phyloP scores from a whole-genome alignment of 2,888 invertebrate species.

The Ecdyonurus torrentis region DNA sequence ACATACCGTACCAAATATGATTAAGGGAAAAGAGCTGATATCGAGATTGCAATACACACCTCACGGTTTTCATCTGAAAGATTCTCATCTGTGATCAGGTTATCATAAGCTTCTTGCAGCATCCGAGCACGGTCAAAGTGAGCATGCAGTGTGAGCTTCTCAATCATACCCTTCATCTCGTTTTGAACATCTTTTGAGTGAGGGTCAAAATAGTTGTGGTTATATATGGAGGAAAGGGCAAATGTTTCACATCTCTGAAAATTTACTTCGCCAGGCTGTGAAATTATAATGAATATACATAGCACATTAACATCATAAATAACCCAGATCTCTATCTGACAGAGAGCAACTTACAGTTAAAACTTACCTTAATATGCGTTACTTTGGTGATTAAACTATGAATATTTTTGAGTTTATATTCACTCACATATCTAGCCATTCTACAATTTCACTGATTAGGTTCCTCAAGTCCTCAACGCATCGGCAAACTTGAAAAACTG shows the following conservation, averaged over 20 bases:
- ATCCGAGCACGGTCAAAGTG: not conserved
- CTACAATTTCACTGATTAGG: too few relatives aligned
- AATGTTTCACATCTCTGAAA: not conserved
- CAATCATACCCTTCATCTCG: not conserved
- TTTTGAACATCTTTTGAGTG: not conserved
- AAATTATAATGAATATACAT: too few relatives aligned
- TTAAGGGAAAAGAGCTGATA: too few relatives aligned
- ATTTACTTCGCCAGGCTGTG: not conserved
- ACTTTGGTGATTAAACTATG: not conserved
- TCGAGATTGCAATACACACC: too few relatives aligned
- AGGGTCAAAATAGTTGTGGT: not conserved
- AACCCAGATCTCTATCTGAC: too few relatives aligned
- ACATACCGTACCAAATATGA: too few relatives aligned
- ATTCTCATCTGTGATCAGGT: not conserved
- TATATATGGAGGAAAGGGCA: not conserved
- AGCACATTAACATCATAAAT: too few relatives aligned
- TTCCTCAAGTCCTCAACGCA: too few relatives aligned
- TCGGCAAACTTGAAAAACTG: too few relatives aligned
- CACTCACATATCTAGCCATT: not conserved
- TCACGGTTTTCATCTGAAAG: not conserved
- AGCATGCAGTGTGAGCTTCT: not conserved
- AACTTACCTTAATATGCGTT: not conserved
- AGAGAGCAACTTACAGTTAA: not conserved
- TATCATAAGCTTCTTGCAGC: not conserved
- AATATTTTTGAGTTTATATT: not conserved